Evolutionary conservation across 2,797 vertebrate species (phyloP).

Genomic region (Vultur gryphus): DNA sequence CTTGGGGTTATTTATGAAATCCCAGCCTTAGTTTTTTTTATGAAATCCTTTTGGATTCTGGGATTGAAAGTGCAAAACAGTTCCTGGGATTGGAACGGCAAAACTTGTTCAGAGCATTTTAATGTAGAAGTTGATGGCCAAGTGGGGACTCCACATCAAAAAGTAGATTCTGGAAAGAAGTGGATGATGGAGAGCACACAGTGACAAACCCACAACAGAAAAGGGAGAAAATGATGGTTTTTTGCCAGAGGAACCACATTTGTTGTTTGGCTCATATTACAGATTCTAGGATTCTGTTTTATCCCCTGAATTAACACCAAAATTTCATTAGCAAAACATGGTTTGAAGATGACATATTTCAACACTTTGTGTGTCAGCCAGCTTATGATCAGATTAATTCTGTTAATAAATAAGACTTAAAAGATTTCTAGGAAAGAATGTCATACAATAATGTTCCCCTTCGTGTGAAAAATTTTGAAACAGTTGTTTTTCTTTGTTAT

Average conservation of each 20-base stretch:
- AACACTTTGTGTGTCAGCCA: conserved; percentile 66
- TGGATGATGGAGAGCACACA: conserved; percentile 51
- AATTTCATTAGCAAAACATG: conserved; percentile 72
- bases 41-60: conserved; percentile 5
- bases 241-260: conserved; percentile 63
- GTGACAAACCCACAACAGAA: conserved; percentile 68
- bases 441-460: conserved; percentile 61
- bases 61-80: background rate
- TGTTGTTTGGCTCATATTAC: conserved; percentile 66
- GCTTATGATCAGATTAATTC: conserved; percentile 70
- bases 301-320: conserved; percentile 68
- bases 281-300: conserved; percentile 57
- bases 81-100: conserved; percentile 11
- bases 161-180: conserved; percentile 55
- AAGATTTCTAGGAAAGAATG: conserved; percentile 75
- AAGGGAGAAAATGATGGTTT: conserved; percentile 53
- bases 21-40: background rate
- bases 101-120: conserved; percentile 1
- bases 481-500: conserved; percentile 61
- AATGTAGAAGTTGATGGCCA: conserved; percentile 9
- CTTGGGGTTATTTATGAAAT: conserved; percentile 25
- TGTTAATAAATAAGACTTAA: conserved; percentile 75
- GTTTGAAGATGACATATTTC: conserved; percentile 66
- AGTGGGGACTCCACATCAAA: conserved; percentile 59
- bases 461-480: conserved; percentile 69